Conservation (phyloP, 2,113 vertebrate species). For the Oncorhynchus mykiss region DNA sequence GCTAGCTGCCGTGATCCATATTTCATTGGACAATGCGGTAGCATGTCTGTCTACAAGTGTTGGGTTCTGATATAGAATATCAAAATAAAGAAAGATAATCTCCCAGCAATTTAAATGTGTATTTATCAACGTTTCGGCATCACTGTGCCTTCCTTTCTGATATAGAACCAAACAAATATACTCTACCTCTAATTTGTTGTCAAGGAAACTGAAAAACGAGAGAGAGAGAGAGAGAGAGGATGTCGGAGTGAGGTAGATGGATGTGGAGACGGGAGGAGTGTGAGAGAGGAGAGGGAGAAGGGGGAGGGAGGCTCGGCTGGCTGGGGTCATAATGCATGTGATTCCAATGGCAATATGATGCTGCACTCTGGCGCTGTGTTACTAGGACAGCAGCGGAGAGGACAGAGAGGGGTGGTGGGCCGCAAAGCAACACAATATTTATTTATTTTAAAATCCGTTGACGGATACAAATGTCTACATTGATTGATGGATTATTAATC, state of each 20-base stretch:
- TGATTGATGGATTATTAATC: background rate
- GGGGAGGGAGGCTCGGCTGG: constrained; percentile 5
- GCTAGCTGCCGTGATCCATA: background rate
- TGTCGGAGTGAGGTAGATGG: too few relatives aligned
- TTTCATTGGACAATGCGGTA: background rate
- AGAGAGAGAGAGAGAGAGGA: background rate
- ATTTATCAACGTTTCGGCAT: too few relatives aligned
- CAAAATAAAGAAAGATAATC: too few relatives aligned
- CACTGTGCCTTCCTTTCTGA: too few relatives aligned
- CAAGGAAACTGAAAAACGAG: constrained; percentile 65
- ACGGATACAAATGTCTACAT: constrained; percentile 18
- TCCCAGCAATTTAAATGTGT: too few relatives aligned
- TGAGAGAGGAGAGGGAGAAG: background rate
- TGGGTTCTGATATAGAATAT: background rate
- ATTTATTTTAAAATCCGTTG: constrained; percentile 12
- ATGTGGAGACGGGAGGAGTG: constrained; percentile 5
- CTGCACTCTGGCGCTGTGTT: background rate
- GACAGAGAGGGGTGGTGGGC: background rate
- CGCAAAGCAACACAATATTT: background rate
- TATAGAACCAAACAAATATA: constrained; percentile 17
- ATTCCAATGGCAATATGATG: background rate
- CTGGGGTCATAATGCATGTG: constrained; percentile 20
- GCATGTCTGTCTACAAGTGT: background rate
- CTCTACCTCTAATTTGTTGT: constrained; percentile 57
- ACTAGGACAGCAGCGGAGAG: background rate